Conservation (phyloP, 2,888 invertebrate genomes). For the Eristalinus aeneus region DNA sequence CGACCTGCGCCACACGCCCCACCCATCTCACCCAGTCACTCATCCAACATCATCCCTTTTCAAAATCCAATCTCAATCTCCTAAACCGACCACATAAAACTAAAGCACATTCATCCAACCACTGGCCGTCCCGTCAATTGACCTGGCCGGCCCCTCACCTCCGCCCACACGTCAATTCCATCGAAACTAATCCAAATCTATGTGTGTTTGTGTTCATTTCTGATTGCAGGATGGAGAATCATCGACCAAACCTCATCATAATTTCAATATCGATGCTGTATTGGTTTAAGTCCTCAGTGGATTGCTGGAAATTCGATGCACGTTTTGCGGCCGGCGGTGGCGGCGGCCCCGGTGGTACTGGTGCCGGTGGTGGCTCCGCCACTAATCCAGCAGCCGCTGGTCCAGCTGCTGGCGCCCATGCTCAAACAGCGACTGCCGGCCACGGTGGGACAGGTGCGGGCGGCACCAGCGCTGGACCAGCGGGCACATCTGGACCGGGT, state of each 20-base stretch:
- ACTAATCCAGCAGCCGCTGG: conserved; percentile 52
- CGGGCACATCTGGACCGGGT: conserved; percentile 70
- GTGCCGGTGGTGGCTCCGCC: conserved; percentile 34
- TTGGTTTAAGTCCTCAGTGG: conserved; percentile 77
- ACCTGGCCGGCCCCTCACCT: no score
- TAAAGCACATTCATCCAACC: not conserved
- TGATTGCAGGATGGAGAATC: conserved; percentile 75
- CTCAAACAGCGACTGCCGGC: conserved; percentile 67
- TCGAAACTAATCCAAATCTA: not conserved
- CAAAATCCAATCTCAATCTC: no score
- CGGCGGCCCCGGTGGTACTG: conserved; percentile 70
- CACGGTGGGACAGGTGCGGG: conserved; percentile 58
- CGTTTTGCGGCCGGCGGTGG: conserved; percentile 73
- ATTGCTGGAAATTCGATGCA: conserved; percentile 80
- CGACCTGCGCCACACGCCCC: no score
- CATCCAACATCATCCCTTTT: no score
- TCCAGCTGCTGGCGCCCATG: conserved; percentile 62
- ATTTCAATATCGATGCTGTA: conserved; percentile 79
- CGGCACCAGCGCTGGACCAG: conserved; percentile 69
- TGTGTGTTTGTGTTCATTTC: conserved; percentile 11
- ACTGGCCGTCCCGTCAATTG: not conserved
- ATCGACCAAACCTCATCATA: conserved; percentile 77
- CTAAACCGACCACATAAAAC: not conserved
- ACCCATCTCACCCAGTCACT: no score
- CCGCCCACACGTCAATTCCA: no score